These are phyloP conservation scores for Dione juno DNA, from an alignment of 2,888 invertebrate genomes.

Conservation along the genomic window DNA sequence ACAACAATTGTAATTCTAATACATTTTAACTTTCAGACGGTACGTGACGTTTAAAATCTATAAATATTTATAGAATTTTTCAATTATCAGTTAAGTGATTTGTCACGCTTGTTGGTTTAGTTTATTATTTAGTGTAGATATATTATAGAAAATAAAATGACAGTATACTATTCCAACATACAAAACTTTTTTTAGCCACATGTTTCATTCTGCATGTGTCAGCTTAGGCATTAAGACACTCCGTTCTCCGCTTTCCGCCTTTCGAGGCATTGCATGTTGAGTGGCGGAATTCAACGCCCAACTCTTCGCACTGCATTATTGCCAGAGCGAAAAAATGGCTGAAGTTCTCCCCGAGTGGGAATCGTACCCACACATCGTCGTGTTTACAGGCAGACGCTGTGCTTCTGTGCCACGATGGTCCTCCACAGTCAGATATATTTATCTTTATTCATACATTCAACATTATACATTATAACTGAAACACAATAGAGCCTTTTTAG, in stretches of 20 bases:
- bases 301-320: not conserved
- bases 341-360: not conserved
- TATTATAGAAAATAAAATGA: not conserved
- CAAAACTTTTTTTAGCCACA: too few species aligned
- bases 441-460: not conserved
- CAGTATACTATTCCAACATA: too few species aligned
- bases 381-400: not conserved
- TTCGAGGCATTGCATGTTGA: not conserved
- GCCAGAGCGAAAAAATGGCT: not conserved
- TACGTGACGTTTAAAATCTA: not conserved
- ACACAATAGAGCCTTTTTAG: not conserved
- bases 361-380: not conserved
- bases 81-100: not conserved
- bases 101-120: not conserved
- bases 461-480: not conserved
- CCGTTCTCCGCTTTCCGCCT: not conserved
- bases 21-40: not conserved
- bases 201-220: too few species aligned
- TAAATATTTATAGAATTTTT: conserved; percentile 9
- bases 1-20: not conserved
- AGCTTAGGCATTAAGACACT: too few species aligned
- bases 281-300: too few species aligned
- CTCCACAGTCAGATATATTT: too few species aligned
- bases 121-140: not conserved
- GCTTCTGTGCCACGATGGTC: too few species aligned